Evolutionary conservation across 1,140 invertebrate genomes (phyloP).

Genomic region (Drosophila nigrodunni): DNA sequence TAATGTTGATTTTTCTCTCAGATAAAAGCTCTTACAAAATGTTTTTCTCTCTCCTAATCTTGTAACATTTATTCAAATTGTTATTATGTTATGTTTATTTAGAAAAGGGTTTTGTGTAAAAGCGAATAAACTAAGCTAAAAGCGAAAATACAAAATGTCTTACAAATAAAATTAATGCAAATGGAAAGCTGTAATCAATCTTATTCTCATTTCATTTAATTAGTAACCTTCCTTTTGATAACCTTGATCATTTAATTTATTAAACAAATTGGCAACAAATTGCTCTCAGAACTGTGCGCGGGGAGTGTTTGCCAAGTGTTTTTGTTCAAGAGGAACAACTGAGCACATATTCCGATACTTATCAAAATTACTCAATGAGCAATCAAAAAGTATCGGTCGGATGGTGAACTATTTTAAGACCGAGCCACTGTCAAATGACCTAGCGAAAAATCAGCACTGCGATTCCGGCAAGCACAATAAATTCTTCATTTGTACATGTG

Average conservation of each 20-base stretch:
- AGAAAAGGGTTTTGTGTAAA: constrained; percentile 55
- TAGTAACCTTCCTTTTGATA: neutral
- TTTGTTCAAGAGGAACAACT: too few species aligned
- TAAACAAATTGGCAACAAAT: neutral
- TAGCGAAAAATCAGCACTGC: too few species aligned
- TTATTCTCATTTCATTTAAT: constrained; percentile 4
- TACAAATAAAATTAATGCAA: constrained; percentile 17
- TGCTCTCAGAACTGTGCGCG: neutral
- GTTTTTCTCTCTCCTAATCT: constrained; percentile 65
- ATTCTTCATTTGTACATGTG: too few species aligned
- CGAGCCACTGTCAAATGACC: too few species aligned
- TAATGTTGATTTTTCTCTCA: constrained; percentile 66
- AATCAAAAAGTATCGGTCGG: too few species aligned
- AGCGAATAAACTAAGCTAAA: constrained; percentile 56
- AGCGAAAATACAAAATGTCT: constrained; percentile 38
- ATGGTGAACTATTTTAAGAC: too few species aligned
- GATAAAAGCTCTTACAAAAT: constrained; percentile 64
- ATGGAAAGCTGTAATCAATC: constrained; percentile 4
- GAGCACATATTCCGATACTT: too few species aligned
- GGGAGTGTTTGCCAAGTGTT: too few species aligned
- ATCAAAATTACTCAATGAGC: too few species aligned
- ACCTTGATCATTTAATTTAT: neutral
- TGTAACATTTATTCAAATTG: constrained; percentile 63
- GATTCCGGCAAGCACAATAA: too few species aligned
- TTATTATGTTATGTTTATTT: constrained; percentile 66